A percentile compares a stretch with the other conserved stretches of the same genome.
Conservation (phyloP, 2,888 invertebrate genomes). For the Himalopsyche kuldschensis region DNA sequence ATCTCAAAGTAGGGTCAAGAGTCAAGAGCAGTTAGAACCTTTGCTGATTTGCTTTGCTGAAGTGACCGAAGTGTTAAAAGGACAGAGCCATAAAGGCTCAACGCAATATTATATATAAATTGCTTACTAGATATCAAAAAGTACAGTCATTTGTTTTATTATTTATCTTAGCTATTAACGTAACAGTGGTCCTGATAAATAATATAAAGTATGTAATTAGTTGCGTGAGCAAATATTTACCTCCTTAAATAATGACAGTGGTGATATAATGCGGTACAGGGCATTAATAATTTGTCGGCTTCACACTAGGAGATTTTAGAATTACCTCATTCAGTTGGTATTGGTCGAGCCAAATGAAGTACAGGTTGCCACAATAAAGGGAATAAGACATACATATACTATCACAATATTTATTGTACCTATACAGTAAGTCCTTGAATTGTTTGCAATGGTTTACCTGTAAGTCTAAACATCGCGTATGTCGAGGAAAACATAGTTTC, state of each 20-base stretch:
- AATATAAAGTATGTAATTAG: neutral
- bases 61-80: no score
- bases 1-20: no score
- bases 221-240: conserved; percentile 1
- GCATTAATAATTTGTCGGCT: neutral
- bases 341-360: neutral
- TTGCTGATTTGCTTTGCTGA: no score
- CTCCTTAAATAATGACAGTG: neutral
- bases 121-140: neutral
- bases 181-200: neutral
- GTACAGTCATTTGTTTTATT: neutral
- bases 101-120: no score
- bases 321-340: neutral
- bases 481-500: no score
- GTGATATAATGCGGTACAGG: neutral
- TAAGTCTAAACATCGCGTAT: no score
- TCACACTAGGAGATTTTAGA: neutral
- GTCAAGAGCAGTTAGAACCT: no score
- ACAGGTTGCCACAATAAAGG: neutral
- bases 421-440: no score
- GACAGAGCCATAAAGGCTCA: no score
- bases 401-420: no score
- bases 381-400: no score
- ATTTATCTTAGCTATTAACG: neutral
- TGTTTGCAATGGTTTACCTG: no score